Evolutionary conservation across 2,113 vertebrate species (phyloP).

Genomic region (Okapia johnstoni): DNA sequence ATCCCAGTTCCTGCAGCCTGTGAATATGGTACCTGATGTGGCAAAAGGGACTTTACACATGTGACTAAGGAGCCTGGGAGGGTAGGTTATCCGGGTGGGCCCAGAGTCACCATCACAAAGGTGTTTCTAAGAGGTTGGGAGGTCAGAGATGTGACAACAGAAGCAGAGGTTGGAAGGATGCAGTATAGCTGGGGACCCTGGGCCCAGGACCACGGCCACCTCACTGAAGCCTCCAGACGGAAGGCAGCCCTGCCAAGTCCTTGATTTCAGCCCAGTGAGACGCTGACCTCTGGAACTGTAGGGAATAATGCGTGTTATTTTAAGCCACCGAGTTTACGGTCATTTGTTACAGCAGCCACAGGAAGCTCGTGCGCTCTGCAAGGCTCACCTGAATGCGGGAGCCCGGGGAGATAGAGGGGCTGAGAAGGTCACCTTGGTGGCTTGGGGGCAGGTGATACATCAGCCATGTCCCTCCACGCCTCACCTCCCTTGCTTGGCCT

Average conservation of each 20-base stretch:
- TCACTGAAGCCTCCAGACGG: neutral
- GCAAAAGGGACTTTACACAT: neutral
- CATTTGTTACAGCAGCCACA: neutral
- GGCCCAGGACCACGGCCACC: rapidly evolving
- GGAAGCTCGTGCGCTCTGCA: neutral
- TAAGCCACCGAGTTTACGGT: neutral
- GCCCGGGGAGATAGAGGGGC: neutral
- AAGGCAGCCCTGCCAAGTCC: neutral
- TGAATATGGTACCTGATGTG: rapidly evolving
- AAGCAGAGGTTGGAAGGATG: neutral
- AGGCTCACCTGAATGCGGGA: neutral
- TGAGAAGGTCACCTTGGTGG: neutral
- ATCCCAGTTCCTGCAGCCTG: neutral
- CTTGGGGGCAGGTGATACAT: neutral
- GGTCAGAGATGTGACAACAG: neutral
- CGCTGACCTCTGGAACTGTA: neutral
- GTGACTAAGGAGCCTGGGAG: neutral
- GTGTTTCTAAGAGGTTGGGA: neutral
- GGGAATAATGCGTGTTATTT: neutral
- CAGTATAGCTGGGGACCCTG: rapidly evolving
- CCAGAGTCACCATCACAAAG: neutral
- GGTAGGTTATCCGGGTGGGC: neutral
- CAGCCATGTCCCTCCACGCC: neutral
- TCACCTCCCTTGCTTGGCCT: too few species aligned
- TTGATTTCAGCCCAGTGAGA: neutral